A percentile compares a stretch with the other conserved stretches of the same genome.
phyloP scores from a whole-genome alignment of 2,888 invertebrate genomes.

The Laspeyria flexula region DNA sequence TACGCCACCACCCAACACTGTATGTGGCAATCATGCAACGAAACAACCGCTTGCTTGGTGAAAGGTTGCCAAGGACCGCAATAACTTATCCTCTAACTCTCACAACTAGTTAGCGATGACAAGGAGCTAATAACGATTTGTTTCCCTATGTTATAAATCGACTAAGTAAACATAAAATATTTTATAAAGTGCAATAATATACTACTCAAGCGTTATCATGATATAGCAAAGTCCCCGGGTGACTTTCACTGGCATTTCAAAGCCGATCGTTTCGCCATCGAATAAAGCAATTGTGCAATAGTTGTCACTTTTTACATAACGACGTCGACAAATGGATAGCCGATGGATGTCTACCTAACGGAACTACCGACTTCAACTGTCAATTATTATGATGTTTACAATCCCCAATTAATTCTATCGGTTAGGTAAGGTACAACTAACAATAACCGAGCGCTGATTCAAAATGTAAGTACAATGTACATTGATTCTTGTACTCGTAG shows the following conservation, averaged over 20 bases:
- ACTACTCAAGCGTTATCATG: constrained; percentile 49
- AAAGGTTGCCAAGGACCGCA: constrained; percentile 14
- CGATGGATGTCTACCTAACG: constrained; percentile 48
- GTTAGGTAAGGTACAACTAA: not conserved
- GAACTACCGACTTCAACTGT: constrained; percentile 20
- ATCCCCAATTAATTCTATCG: constrained; percentile 2
- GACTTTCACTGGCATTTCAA: constrained; percentile 83
- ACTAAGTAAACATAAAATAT: constrained; percentile 18
- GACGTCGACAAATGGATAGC: constrained; percentile 44
- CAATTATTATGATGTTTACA: constrained; percentile 9
- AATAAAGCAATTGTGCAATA: constrained; percentile 83
- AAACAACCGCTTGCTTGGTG: constrained; percentile 11
- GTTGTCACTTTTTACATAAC: constrained; percentile 84
- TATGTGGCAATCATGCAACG: constrained; percentile 13
- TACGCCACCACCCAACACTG: not conserved
- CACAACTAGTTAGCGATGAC: constrained; percentile 4
- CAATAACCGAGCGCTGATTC: not conserved
- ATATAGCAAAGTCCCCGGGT: constrained; percentile 79
- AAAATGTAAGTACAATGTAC: no score
- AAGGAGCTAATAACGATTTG: not conserved
- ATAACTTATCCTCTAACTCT: constrained; percentile 7
- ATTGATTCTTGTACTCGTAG: not conserved
- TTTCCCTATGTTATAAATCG: constrained; percentile 6
- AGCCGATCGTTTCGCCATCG: constrained; percentile 81
- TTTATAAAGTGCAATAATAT: constrained; percentile 24